Evolutionary conservation across 2,888 invertebrate genomes (phyloP).

Genomic region (Lepas anatifera): DNA sequence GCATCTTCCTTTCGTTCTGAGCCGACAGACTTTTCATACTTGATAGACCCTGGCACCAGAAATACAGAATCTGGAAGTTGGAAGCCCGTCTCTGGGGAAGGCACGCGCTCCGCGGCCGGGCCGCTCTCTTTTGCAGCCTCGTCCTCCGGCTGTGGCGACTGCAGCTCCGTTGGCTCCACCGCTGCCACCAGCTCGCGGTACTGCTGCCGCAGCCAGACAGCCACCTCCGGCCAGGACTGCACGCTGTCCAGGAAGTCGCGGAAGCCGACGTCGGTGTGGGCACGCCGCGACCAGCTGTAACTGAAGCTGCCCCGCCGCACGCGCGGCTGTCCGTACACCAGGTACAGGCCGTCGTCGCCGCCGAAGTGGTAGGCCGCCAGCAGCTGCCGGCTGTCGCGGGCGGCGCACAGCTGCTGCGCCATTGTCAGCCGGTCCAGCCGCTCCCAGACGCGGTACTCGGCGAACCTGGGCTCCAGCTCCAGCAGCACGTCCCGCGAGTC

Average conservation of each 20-base stretch:
- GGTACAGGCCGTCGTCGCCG: conserved; percentile 8
- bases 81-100: neutral
- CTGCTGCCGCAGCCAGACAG: neutral
- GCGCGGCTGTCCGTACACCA: conserved; percentile 8
- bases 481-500: neutral
- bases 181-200: neutral
- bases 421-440: conserved; percentile 5
- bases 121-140: neutral
- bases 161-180: neutral
- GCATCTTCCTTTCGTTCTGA: neutral
- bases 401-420: neutral
- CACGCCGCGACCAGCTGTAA: neutral
- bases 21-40: neutral
- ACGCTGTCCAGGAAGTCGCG: neutral
- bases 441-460: neutral
- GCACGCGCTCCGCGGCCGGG: neutral
- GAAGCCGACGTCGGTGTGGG: neutral
- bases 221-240: neutral
- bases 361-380: conserved; percentile 5
- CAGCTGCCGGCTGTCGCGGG: neutral
- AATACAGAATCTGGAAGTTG: neutral
- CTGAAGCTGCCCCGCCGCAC: neutral
- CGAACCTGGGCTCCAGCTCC: neutral
- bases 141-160: neutral
- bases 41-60: neutral